phyloP scores from a whole-genome alignment of 2,113 vertebrate genomes.

The Todiramphus saurophagus region DNA sequence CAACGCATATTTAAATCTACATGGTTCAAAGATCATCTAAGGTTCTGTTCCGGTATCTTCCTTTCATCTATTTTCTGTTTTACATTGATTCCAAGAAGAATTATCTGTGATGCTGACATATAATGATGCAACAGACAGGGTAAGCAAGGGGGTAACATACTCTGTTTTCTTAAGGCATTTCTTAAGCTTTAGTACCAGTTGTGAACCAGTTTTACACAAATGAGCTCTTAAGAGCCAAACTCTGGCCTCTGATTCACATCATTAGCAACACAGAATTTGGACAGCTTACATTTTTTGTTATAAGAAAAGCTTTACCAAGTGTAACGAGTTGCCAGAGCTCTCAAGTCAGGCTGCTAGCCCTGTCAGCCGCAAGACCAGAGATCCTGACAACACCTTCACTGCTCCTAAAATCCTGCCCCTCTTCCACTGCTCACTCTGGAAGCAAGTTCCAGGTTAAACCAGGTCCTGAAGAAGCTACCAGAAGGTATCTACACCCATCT shows the following conservation, averaged over 20 bases:
- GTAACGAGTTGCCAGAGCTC: not conserved
- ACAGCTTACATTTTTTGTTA: not conserved
- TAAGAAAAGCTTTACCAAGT: not conserved
- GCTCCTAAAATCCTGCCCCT: not conserved
- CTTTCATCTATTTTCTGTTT: not conserved
- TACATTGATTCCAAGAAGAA: not conserved
- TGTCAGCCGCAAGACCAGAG: not conserved
- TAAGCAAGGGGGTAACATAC: not conserved
- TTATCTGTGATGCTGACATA: not conserved
- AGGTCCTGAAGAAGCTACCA: not conserved
- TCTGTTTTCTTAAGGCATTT: not conserved
- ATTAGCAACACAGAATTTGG: not conserved
- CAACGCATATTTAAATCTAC: not conserved
- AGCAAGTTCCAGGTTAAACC: not conserved
- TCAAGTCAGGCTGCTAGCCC: not conserved
- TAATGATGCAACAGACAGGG: not conserved
- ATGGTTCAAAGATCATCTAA: not conserved
- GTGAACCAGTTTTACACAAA: not conserved
- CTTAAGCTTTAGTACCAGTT: not conserved
- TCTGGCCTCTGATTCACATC: not conserved
- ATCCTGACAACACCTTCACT: not conserved
- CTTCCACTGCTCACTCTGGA: not conserved
- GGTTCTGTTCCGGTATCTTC: not conserved
- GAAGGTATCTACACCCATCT: not conserved
- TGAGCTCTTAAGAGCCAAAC: not conserved